phyloP scores from a whole-genome alignment of 2,888 invertebrate species.

The Criorhina ranunculi region DNA sequence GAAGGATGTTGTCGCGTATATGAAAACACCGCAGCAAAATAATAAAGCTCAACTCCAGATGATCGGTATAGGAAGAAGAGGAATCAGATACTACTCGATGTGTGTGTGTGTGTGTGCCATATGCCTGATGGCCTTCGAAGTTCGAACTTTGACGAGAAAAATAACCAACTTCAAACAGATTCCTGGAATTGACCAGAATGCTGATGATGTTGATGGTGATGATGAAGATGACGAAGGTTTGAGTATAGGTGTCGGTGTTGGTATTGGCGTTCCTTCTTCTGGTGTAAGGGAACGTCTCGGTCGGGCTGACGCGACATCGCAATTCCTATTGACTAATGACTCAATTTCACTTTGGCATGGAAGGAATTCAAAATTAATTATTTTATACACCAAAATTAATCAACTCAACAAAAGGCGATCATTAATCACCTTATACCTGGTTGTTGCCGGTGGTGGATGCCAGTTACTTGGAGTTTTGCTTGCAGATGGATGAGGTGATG shows the following conservation, averaged over 20 bases:
- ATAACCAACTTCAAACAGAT: slow-evolving; percentile 35
- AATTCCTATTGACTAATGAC: slow-evolving; percentile 76
- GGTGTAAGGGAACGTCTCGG: slow-evolving; percentile 17
- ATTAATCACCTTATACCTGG: slow-evolving; percentile 73
- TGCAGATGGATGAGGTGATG: slow-evolving; percentile 30
- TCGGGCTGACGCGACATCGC: slow-evolving; percentile 53
- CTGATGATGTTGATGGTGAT: slow-evolving; percentile 50
- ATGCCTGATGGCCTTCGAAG: too few species aligned
- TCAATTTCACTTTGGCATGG: slow-evolving; percentile 72
- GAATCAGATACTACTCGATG: not conserved
- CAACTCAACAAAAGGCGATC: slow-evolving; percentile 71
- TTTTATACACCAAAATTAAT: slow-evolving; percentile 77
- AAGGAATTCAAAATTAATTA: slow-evolving; percentile 76
- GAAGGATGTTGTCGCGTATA: slow-evolving; percentile 41
- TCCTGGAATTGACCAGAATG: slow-evolving; percentile 62
- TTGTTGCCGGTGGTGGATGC: slow-evolving; percentile 24
- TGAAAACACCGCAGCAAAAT: slow-evolving; percentile 50
- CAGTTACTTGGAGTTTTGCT: slow-evolving; percentile 8
- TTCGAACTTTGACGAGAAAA: slow-evolving; percentile 23
- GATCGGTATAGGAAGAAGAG: slow-evolving; percentile 31
- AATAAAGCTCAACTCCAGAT: slow-evolving; percentile 59
- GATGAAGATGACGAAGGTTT: slow-evolving; percentile 41
- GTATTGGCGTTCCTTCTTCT: not conserved
- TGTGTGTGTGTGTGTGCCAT: not conserved
- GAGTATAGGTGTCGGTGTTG: not conserved